Evolutionary conservation across 2,888 invertebrate species (phyloP).

Genomic region (Dendrolimus pini): DNA sequence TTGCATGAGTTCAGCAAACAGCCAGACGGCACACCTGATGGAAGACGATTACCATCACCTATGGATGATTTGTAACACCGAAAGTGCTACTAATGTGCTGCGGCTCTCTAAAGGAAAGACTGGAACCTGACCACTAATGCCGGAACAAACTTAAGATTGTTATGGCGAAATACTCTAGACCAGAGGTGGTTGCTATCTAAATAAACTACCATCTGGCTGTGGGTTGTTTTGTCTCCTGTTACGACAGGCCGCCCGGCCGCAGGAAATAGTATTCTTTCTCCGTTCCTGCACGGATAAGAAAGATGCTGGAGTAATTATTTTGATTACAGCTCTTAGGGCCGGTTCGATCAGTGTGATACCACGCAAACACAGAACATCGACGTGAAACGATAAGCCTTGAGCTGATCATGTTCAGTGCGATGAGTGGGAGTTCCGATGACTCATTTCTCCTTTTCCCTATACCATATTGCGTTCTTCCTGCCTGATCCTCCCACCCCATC

Average conservation of each 20-base stretch:
- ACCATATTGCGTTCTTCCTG: too few relatives aligned
- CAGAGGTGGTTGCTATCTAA: neutral
- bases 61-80: neutral
- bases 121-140: neutral
- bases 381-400: too few relatives aligned
- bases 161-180: neutral
- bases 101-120: neutral
- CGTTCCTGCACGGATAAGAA: neutral
- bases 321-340: too few relatives aligned
- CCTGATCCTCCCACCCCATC: too few relatives aligned
- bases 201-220: neutral
- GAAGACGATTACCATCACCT: neutral
- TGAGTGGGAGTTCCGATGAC: too few relatives aligned
- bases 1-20: neutral
- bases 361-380: too few relatives aligned
- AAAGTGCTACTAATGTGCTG: neutral
- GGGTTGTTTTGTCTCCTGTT: neutral
- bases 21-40: neutral
- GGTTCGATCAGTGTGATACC: too few relatives aligned
- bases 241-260: neutral
- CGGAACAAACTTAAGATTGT: neutral
- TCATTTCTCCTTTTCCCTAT: too few relatives aligned
- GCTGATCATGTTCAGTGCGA: too few relatives aligned
- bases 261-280: neutral
- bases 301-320: too few relatives aligned